Conservation (phyloP, 2,888 invertebrate genomes). For the Epinotia bilunana region DNA sequence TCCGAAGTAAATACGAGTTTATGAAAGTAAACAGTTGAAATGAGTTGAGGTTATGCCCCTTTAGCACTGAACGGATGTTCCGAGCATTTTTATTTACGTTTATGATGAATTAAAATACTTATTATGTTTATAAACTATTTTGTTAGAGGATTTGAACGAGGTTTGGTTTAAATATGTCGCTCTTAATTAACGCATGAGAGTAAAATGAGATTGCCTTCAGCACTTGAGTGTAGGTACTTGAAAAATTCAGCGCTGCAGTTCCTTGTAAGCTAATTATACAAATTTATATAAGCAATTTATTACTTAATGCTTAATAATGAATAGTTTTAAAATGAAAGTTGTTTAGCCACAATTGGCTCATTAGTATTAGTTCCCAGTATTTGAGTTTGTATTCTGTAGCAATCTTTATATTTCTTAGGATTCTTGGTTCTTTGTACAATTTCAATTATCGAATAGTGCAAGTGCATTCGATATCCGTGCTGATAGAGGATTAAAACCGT, state of each 20-base stretch:
- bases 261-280: too few relatives aligned
- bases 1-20: neutral
- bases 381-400: too few relatives aligned
- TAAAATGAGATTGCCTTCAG: neutral
- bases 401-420: too few relatives aligned
- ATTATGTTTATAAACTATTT: slow-evolving; percentile 22
- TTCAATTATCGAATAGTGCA: too few relatives aligned
- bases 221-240: neutral
- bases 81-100: slow-evolving; percentile 35
- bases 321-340: too few relatives aligned
- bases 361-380: too few relatives aligned
- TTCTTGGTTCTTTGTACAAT: too few relatives aligned
- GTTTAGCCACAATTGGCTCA: too few relatives aligned
- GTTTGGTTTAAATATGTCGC: neutral
- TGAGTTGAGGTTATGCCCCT: slow-evolving; percentile 31
- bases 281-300: too few relatives aligned
- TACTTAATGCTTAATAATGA: too few relatives aligned
- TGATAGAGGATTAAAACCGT: too few relatives aligned
- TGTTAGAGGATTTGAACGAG: slow-evolving; percentile 5
- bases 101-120: slow-evolving; percentile 24
- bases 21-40: neutral
- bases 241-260: neutral
- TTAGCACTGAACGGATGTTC: slow-evolving; percentile 24
- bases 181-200: neutral
- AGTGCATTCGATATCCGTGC: too few relatives aligned